These are phyloP conservation scores for Platichthys flesus DNA, from an alignment of 2,113 vertebrate species.

Conservation along the genomic window DNA sequence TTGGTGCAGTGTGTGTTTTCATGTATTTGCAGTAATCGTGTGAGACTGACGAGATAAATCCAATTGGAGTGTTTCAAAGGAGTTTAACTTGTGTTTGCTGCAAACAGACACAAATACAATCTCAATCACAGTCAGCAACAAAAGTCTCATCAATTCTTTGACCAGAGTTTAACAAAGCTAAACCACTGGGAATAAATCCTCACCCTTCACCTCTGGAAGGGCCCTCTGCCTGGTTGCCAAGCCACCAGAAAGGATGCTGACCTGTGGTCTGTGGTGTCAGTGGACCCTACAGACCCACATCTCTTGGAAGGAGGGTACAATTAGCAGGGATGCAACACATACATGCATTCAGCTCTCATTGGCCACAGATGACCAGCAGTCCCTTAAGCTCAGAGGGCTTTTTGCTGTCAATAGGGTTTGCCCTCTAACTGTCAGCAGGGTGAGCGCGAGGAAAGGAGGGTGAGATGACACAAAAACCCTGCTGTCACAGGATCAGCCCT, in stretches of 20 bases:
- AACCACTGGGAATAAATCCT: constrained; percentile 14
- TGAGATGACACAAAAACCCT: constrained; percentile 41
- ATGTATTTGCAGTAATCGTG: too few species aligned
- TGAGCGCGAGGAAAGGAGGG: constrained; percentile 18
- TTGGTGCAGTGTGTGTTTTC: neutral
- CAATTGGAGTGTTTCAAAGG: neutral
- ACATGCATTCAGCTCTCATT: constrained; percentile 11
- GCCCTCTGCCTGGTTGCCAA: constrained; percentile 56
- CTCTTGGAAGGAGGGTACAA: constrained; percentile 25
- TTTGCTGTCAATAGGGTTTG: constrained; percentile 32
- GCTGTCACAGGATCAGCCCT: constrained; percentile 49
- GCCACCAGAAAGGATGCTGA: constrained; percentile 65
- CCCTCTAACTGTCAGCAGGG: constrained; percentile 32
- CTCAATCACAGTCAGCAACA: neutral
- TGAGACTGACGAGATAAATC: too few species aligned
- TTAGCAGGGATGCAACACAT: constrained; percentile 33
- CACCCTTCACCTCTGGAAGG: constrained; percentile 40
- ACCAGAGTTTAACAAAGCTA: constrained; percentile 3
- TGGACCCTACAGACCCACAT: constrained; percentile 35
- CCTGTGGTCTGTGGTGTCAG: constrained; percentile 49
- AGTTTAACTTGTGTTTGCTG: neutral
- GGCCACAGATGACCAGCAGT: constrained; percentile 21
- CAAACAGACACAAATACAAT: neutral
- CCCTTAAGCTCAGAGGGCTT: constrained; percentile 3
- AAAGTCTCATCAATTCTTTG: neutral